These are phyloP conservation scores for Drepana falcataria DNA, from an alignment of 2,888 invertebrate genomes.

Conservation along the genomic window DNA sequence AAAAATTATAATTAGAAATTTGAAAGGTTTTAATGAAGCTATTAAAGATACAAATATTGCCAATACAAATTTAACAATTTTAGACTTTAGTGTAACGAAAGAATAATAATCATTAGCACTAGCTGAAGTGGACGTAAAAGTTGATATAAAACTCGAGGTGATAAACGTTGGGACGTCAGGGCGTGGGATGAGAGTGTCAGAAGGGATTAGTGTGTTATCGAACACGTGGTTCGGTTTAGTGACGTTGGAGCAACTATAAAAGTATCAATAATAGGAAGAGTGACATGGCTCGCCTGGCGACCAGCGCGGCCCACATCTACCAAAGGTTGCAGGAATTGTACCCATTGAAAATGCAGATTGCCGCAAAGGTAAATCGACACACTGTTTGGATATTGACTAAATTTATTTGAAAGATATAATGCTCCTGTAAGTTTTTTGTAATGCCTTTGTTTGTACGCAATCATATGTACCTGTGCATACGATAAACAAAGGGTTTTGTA, in stretches of 20 bases:
- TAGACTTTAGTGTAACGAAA: neutral
- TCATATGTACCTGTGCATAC: too few relatives aligned
- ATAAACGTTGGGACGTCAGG: slow-evolving; percentile 19
- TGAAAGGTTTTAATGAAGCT: neutral
- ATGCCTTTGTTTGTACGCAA: too few relatives aligned
- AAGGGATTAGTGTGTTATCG: slow-evolving; percentile 30
- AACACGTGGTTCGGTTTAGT: slow-evolving; percentile 17
- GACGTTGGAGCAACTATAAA: slow-evolving; percentile 10
- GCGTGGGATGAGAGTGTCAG: slow-evolving; percentile 19
- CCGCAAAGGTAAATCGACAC: slow-evolving; percentile 38
- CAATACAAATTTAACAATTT: neutral
- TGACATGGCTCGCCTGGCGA: slow-evolving; percentile 60
- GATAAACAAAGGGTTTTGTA: too few relatives aligned
- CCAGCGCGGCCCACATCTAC: slow-evolving; percentile 59
- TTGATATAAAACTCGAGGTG: slow-evolving; percentile 12
- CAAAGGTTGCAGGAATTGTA: slow-evolving; percentile 68
- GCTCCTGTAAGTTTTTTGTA: too few relatives aligned
- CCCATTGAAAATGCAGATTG: slow-evolving; percentile 53
- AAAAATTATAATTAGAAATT: neutral
- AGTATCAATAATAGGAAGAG: neutral
- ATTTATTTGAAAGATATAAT: too few relatives aligned
- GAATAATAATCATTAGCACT: neutral
- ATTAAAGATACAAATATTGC: neutral
- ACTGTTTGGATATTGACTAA: neutral
- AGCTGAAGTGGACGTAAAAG: neutral